phyloP scores from a whole-genome alignment of 1,140 invertebrate species.

The Caerostris darwini region DNA sequence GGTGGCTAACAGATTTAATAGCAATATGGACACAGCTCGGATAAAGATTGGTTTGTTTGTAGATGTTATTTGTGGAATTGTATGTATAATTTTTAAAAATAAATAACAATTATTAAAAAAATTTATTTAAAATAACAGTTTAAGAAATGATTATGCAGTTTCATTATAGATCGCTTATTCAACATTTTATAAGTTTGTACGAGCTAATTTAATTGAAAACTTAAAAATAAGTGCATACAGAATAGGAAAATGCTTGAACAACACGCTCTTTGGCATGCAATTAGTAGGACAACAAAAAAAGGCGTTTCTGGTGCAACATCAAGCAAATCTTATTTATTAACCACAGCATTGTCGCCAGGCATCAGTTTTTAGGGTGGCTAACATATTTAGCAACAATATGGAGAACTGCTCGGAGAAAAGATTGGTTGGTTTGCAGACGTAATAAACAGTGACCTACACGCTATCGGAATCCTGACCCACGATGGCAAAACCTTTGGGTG shows the following conservation, averaged over 20 bases:
- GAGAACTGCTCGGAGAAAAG: neutral
- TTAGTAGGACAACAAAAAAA: neutral
- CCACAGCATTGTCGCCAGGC: neutral
- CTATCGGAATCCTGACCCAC: neutral
- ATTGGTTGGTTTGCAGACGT: neutral
- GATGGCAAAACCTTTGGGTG: constrained; percentile 2
- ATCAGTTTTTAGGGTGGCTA: neutral
- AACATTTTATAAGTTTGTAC: too few relatives aligned
- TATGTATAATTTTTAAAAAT: too few relatives aligned
- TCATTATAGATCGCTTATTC: too few relatives aligned
- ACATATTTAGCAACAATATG: neutral
- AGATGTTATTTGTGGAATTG: too few relatives aligned
- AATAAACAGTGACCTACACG: constrained; percentile 30
- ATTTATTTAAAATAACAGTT: too few relatives aligned
- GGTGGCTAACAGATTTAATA: neutral
- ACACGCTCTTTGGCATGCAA: neutral
- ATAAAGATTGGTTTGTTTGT: too few relatives aligned
- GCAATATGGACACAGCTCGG: too few relatives aligned
- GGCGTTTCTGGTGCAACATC: neutral
- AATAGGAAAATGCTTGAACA: too few relatives aligned
- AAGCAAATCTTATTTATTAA: neutral
- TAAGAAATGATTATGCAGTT: too few relatives aligned
- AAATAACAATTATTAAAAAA: too few relatives aligned
- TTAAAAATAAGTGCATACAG: too few relatives aligned
- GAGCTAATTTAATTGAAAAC: too few relatives aligned